phyloP scores from a whole-genome alignment of 2,113 vertebrate species.

The Ctenodactylus gundi region DNA sequence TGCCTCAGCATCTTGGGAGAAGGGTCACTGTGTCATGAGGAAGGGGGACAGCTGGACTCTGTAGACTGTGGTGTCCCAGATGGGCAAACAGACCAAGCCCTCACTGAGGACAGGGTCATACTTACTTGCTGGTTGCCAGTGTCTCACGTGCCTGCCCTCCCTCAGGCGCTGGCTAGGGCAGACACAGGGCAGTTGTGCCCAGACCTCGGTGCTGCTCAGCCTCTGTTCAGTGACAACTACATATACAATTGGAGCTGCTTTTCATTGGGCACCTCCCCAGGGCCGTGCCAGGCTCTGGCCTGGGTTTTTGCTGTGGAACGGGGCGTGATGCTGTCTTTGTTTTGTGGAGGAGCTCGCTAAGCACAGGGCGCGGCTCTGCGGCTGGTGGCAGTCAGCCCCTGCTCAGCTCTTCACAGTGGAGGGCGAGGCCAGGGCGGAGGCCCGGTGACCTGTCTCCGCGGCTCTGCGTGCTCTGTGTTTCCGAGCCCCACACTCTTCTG shows the following conservation, averaged over 20 bases:
- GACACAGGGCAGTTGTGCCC: no score
- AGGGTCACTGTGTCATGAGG: slow-evolving; percentile 11
- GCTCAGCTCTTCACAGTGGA: fast-evolving
- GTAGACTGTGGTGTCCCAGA: slow-evolving; percentile 64
- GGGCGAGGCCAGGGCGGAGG: background rate
- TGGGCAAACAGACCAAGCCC: background rate
- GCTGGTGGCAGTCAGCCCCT: background rate
- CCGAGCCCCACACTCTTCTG: background rate
- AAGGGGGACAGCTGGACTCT: slow-evolving; percentile 71
- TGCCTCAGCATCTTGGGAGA: slow-evolving; percentile 1
- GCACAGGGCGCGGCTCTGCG: background rate
- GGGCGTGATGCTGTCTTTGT: background rate
- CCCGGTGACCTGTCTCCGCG: background rate
- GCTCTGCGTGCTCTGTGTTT: background rate
- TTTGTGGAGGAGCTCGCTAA: background rate
- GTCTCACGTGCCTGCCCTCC: slow-evolving; percentile 66
- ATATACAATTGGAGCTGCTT: background rate
- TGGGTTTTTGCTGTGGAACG: background rate
- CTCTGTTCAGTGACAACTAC: background rate
- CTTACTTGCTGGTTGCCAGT: no score
- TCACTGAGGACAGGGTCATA: slow-evolving; percentile 76
- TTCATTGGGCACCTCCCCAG: background rate
- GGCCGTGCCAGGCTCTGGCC: background rate
- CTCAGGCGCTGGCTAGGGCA: no score
- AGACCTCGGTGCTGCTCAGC: background rate